These are phyloP conservation scores for Trichonephila clavipes DNA, from an alignment of 1,140 invertebrate genomes.

Conservation along the genomic window DNA sequence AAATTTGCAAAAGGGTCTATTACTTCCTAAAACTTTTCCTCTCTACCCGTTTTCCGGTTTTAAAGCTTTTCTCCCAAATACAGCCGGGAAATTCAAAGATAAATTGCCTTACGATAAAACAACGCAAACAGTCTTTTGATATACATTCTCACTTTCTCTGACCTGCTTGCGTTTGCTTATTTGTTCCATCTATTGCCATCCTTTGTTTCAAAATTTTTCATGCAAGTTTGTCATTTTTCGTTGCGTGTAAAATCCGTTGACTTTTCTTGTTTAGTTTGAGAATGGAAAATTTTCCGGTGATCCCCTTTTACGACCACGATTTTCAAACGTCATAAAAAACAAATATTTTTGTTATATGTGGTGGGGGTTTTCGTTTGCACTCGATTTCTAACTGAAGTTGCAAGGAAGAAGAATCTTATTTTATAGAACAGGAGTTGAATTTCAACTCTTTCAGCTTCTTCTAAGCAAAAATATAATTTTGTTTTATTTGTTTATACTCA, in stretches of 20 bases:
- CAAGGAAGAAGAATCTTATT: conserved; percentile 18
- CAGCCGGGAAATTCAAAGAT: conserved; percentile 60
- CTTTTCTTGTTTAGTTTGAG: conserved; percentile 72
- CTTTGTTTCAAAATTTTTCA: conserved; percentile 61
- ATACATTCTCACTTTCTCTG: conserved; percentile 59
- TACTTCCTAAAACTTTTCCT: conserved; percentile 60
- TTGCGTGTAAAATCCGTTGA: conserved; percentile 62
- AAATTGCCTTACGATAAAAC: conserved; percentile 66
- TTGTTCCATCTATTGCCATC: conserved; percentile 61
- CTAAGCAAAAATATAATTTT: conserved; percentile 5
- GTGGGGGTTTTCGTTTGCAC: conserved; percentile 29
- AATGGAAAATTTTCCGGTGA: conserved; percentile 70
- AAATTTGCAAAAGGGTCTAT: conserved; percentile 50
- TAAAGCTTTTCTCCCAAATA: conserved; percentile 59
- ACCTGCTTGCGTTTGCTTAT: conserved; percentile 65
- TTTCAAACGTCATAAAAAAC: conserved; percentile 73
- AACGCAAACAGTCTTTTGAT: conserved; percentile 68
- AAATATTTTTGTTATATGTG: conserved; percentile 53
- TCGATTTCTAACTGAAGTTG: conserved; percentile 39
- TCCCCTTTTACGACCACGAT: conserved; percentile 71
- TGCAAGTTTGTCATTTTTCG: conserved; percentile 72
- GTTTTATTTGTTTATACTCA: not conserved
- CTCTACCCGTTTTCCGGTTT: conserved; percentile 27
- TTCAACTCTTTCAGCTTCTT: conserved; percentile 44
- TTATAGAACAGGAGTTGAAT: conserved; percentile 59